Evolutionary conservation across 2,888 invertebrate genomes (phyloP), one percentile per base, ranked within the genome.

Genomic region (Bursaphelenchus okinawaensis): DNA sequence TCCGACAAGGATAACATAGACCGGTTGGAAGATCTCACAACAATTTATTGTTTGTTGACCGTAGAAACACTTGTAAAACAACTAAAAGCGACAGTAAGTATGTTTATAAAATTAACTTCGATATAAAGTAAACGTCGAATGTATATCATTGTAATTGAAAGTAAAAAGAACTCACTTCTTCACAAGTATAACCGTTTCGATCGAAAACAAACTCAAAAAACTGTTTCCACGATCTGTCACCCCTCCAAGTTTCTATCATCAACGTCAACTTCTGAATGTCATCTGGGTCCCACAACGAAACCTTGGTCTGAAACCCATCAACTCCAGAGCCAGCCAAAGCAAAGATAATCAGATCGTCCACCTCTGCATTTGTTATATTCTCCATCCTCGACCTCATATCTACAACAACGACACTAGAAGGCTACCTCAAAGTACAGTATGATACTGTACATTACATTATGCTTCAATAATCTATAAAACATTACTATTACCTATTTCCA

Each of bases 161-260:
- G 1, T 16, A 23, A 54, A 19, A 16, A 6, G 19, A 54, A 12
- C 54, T n/a, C 23, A 56, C 24, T n/a, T 59, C 60, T 29, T 59
- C 29, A 6, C 60, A 59, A 19, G 31, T 54, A 27, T 59, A 59
- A 8, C 60, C 60, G 23, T 59, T 59, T 40, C 20, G 50, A 23
- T 59, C 52, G 50, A 59, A 59, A 24, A 59, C 23, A 24, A 59
- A 59, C 8, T n/a, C 20, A 26, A 59, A 59, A 20, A 59, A 59
- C 50, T 59, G 24, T 4, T 59, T 50, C 60, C 60, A 59, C 12
- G 58, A 40, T 9, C 60, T 31, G 2, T 52, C 51, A 19, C 60
- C 60, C n/a, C 52, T 19, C 60, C 60, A 59, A 8, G 9, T 16
- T 19, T 54, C 51, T 27, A 40, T 50, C 23, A 23, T 31, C 6